Base-by-base conservation (phyloP, 2,888 invertebrate species). In the Torymus auratus region DNA sequence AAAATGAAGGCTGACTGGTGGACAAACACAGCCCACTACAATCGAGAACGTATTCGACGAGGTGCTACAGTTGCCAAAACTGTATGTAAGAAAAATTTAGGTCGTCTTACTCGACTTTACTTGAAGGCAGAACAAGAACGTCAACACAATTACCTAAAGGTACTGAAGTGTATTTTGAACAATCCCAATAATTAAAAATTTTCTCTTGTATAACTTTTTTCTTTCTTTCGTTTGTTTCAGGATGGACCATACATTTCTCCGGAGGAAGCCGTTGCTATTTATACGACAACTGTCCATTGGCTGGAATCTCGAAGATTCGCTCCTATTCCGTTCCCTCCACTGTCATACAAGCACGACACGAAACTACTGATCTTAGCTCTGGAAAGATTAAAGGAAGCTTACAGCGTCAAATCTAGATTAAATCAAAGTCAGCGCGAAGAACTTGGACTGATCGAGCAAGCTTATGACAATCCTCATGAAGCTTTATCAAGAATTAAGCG, bases 1-100 rank as follows among this genome's bases (percentile, higher is more conserved):
- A 99, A 99, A 91, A 99, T 99, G 96, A 99, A 99, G 91, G 99
- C 99, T 0, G 99, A 99, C 91, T 99, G 99, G 99, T 99, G 99
- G 99, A 99, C 99, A 0, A 99, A 99, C 91, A 99, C 99, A 0
- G 99, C 99, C 0, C 99, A 99, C 91, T 99, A 99, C 92, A 99
- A 99, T 92, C 94, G 99, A 61, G 99, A 99, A 91, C 94, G 99
- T 87, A 99, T 99, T 85, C 94, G 99, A 2, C 95, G 99, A 86
- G 99, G 99, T n/a, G 99, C 99, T 70, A 99, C 99, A 0, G 99
- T 99, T 15, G 99, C 99, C 91, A 99, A 99, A 91, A 99, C 99
- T 0, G 99, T 99, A 0, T 99, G 99, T 91, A 99, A 99, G 92
- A 99, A 99, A 93, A 99, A 99, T 92, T 93, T 99, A 84, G 99